A percentile compares a stretch with the other conserved stretches of the same genome.
phyloP scores from a whole-genome alignment of 1,140 invertebrate species.

The Bombus vancouverensis region DNA sequence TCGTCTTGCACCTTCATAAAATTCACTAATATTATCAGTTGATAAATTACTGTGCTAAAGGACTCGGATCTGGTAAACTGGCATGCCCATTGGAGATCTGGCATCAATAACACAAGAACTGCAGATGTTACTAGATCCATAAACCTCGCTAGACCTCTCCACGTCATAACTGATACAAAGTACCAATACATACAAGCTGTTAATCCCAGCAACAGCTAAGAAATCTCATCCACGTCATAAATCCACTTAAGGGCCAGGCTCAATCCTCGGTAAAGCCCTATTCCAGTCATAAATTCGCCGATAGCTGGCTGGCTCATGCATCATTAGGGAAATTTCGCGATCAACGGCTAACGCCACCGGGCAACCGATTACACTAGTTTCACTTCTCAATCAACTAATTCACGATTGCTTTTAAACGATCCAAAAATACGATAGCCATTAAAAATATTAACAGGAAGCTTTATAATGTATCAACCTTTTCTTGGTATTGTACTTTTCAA shows the following conservation, averaged over 20 bases:
- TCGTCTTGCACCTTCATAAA: no score
- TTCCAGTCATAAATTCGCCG: neutral
- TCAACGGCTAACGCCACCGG: conserved; percentile 33
- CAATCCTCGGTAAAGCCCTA: conserved; percentile 1
- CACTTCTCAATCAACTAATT: conserved; percentile 49
- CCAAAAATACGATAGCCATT: no score
- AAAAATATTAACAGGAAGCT: no score
- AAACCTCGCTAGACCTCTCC: neutral
- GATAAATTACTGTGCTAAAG: no score
- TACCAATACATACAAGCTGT: neutral
- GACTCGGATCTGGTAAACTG: no score
- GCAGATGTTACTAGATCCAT: neutral
- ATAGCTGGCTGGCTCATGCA: neutral
- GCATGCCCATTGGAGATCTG: neutral
- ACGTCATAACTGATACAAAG: neutral
- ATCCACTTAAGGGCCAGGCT: neutral
- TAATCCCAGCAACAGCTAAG: conserved; percentile 16
- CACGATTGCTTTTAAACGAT: neutral
- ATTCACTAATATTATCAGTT: no score
- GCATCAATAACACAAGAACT: neutral
- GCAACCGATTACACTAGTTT: conserved; percentile 46
- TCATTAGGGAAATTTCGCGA: conserved; percentile 5
- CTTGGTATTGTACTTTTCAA: no score
- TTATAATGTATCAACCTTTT: no score
- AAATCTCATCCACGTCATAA: conserved; percentile 20